These are phyloP conservation scores for Lepidurus arcticus DNA, from an alignment of 1,140 invertebrate genomes.

Conservation along the genomic window DNA sequence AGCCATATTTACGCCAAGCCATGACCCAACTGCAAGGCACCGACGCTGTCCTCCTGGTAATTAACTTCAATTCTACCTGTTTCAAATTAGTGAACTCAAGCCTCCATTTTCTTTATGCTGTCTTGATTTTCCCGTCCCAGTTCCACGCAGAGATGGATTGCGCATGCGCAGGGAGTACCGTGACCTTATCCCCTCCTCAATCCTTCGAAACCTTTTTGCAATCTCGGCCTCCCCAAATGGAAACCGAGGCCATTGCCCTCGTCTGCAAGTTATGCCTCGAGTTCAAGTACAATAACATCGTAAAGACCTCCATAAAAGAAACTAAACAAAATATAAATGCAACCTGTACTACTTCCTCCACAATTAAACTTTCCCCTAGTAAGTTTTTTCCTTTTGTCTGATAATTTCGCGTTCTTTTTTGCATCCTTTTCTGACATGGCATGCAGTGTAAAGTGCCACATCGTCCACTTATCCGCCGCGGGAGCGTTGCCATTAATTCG, in stretches of 20 bases:
- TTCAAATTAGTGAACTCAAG: slow-evolving; percentile 1
- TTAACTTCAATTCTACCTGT: slow-evolving; percentile 33
- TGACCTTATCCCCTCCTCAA: slow-evolving; percentile 46
- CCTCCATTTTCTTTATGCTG: background rate
- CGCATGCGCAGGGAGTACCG: slow-evolving; percentile 20
- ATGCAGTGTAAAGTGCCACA: slow-evolving; percentile 57
- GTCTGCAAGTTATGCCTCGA: slow-evolving; percentile 52
- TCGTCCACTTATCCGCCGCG: slow-evolving; percentile 64
- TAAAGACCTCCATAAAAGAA: background rate
- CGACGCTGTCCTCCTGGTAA: slow-evolving; percentile 54
- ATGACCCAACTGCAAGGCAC: slow-evolving; percentile 52
- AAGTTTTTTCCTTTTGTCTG: slow-evolving; percentile 12
- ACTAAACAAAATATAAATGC: background rate
- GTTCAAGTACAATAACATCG: slow-evolving; percentile 48
- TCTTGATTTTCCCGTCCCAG: slow-evolving; percentile 43
- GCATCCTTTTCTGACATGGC: background rate
- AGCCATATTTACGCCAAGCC: slow-evolving; percentile 52
- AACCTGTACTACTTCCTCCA: slow-evolving; percentile 13
- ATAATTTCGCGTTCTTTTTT: background rate
- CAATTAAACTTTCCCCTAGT: slow-evolving; percentile 22
- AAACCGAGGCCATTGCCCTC: slow-evolving; percentile 56
- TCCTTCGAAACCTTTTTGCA: slow-evolving; percentile 58
- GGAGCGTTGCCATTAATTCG: slow-evolving; percentile 49
- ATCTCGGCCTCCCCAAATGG: slow-evolving; percentile 59
- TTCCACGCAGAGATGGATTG: slow-evolving; percentile 60